Percentiles rank a stretch among this genome's conserved stretches.
phyloP scores from a whole-genome alignment of 2,888 invertebrate genomes.

The Taenaris catops region DNA sequence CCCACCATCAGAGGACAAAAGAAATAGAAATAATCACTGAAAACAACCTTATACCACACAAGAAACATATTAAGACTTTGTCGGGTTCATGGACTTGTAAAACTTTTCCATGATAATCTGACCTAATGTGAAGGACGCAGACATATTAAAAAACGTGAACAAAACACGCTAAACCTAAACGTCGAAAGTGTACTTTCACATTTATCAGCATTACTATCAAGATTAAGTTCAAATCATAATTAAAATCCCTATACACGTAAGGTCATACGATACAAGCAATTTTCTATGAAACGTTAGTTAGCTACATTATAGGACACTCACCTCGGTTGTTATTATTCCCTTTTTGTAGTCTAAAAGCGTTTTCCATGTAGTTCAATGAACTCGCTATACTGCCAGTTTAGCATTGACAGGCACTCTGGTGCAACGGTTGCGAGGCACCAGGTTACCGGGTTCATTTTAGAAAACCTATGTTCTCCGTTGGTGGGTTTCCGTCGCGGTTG shows the following conservation, averaged over 20 bases:
- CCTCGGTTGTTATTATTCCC: conserved; percentile 5
- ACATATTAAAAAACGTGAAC: neutral
- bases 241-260: conserved; percentile 13
- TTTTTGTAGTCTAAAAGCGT: conserved; percentile 9
- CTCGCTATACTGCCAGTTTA: neutral
- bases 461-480: no score
- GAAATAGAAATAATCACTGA: no score
- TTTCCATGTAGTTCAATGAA: conserved; percentile 6
- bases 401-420: no score
- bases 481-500: no score
- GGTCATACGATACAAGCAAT: conserved; percentile 14
- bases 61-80: no score
- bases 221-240: conserved; percentile 14
- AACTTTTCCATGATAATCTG: no score
- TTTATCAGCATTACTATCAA: conserved; percentile 12
- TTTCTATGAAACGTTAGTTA: conserved; percentile 5
- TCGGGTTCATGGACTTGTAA: no score
- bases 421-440: no score
- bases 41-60: no score
- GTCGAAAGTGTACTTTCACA: conserved; percentile 1
- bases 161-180: no score
- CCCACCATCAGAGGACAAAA: no score
- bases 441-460: no score
- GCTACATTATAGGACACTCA: conserved; percentile 7
- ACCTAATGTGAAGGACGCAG: conserved; percentile 2